Evolutionary conservation across 2,797 vertebrate species (phyloP).

Genomic region (Pipistrellus pygmaeus): DNA sequence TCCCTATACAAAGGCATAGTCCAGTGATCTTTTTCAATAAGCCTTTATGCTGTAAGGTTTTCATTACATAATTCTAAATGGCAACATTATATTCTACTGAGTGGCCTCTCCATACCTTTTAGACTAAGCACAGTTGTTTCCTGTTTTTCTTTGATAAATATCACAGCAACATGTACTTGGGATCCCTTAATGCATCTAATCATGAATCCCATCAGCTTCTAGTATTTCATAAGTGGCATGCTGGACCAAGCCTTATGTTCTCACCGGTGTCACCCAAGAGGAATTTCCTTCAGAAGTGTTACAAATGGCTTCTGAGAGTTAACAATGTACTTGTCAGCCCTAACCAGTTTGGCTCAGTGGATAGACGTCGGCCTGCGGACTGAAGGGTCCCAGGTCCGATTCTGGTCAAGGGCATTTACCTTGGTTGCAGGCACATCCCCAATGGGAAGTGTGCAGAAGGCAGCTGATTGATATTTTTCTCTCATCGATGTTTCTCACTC

Average conservation of each 20-base stretch:
- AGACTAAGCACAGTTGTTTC: neutral
- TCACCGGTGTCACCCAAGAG: neutral
- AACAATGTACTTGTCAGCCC: neutral
- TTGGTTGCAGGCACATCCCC: no score
- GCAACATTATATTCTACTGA: neutral
- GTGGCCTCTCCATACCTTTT: neutral
- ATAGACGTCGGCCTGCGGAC: no score
- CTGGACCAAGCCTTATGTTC: neutral
- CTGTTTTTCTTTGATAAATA: constrained; percentile 3
- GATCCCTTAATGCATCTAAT: neutral
- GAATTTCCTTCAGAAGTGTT: neutral
- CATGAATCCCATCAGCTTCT: neutral
- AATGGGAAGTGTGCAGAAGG: no score
- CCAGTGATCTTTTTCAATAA: neutral
- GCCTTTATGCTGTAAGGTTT: neutral
- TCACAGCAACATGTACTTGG: neutral
- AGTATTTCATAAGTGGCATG: neutral
- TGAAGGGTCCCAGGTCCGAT: no score
- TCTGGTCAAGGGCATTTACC: no score
- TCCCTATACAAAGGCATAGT: neutral
- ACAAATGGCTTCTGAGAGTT: neutral
- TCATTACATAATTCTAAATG: constrained; percentile 23
- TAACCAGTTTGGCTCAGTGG: no score
- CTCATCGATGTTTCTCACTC: no score
- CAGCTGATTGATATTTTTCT: no score